Evolutionary conservation across 2,888 invertebrate genomes (phyloP).

Genomic region (Flexamia atlantica): DNA sequence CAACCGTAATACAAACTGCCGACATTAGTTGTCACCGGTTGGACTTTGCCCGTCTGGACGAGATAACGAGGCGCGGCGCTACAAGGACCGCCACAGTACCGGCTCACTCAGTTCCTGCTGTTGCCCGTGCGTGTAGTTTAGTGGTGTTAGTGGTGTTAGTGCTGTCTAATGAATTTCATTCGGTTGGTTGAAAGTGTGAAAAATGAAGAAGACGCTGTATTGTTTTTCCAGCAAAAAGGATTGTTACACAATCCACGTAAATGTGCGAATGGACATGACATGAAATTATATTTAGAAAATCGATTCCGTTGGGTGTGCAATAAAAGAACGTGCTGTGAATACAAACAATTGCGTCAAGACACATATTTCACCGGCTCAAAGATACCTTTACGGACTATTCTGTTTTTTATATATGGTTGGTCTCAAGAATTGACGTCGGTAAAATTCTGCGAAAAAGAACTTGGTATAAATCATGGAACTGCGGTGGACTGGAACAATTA

Average conservation of each 20-base stretch:
- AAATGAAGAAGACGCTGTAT: too few relatives aligned
- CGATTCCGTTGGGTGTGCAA: neutral
- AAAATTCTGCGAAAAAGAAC: conserved; percentile 47
- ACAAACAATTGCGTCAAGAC: neutral
- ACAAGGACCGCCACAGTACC: too few relatives aligned
- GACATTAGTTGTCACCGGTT: too few relatives aligned
- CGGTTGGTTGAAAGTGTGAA: too few relatives aligned
- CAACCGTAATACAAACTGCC: too few relatives aligned
- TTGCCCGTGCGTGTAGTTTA: too few relatives aligned
- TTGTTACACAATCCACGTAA: conserved; percentile 4
- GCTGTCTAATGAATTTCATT: too few relatives aligned
- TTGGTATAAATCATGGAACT: conserved; percentile 42
- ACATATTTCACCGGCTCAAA: neutral
- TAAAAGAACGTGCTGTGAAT: neutral
- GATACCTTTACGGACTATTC: neutral
- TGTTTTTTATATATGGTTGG: conserved; percentile 32
- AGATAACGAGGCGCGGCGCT: too few relatives aligned
- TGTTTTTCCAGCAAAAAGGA: neutral
- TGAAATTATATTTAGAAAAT: neutral
- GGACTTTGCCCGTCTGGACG: too few relatives aligned
- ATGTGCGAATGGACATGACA: conserved; percentile 13
- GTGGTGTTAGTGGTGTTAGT: too few relatives aligned
- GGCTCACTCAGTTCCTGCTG: too few relatives aligned
- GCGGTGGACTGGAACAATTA: conserved; percentile 62
- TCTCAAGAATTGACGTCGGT: neutral